Evolutionary conservation across 2,888 invertebrate species (phyloP), one percentile per base, ranked within the genome.

Genomic region (Tenthredo distinguenda): DNA sequence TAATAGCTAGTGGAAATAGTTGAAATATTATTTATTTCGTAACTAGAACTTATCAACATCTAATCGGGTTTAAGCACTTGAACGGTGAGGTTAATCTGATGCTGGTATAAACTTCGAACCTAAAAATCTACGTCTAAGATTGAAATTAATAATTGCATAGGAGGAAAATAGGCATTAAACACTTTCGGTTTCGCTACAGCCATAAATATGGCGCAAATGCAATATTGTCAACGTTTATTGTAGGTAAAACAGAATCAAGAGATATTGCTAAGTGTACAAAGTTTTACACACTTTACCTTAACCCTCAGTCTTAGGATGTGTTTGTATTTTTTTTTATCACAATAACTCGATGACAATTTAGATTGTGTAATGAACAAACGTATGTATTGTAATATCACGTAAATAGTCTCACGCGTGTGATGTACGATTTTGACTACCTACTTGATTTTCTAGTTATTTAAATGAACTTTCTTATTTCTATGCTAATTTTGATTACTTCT

Each of bases 401-500:
- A 58, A 62, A 40, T 18, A 62, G n/a, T 81, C 26, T 37, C 81
- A 40, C 37, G 58, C 62, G 21, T 81, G 37, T 81, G n/a, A 58
- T 72, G 9, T 10, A 34, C 68, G 12, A 40, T 79, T 79, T 62
- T 12, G 12, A 62, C 26, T n/a, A 18, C 37, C 62, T 37, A 7
- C 34, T 81, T 40, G 81, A 37, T 12, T 12, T 62, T 81, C 21
- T 9, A 31, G 12, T 77, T 47, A 55, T 77, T 77, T 34, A 34
- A 77, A 50, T 77, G 31, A 55, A 77, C 77, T 77, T 77, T 77
- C 26, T 26, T 26, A 26, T 26, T 26, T 26, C 77, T 77, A 77
- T 47, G 55, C 40, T 58, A 62, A 62, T 40, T 81, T 79, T 58
- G 40, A 81, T 62, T 81, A 62, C 18, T 81, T 81, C n/a, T 40